phyloP scores from a whole-genome alignment of 2,113 vertebrate species.

The Aspiorhynchus laticeps region DNA sequence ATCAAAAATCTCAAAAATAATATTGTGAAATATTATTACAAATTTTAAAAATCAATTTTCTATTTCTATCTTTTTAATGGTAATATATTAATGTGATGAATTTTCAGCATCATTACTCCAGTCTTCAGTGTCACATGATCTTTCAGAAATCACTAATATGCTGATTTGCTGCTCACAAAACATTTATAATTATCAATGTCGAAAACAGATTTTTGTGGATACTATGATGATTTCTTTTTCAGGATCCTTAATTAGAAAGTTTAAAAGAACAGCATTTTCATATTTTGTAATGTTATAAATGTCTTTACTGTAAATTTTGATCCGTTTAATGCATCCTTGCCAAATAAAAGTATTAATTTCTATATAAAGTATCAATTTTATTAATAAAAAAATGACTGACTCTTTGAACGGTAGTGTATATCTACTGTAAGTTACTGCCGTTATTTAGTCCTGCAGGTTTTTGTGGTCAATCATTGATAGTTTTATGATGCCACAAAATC shows the following conservation, averaged over 20 bases:
- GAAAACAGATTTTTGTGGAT: background rate
- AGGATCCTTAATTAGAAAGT: background rate
- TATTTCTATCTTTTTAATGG: background rate
- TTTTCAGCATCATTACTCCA: conserved; percentile 4
- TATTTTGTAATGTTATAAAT: background rate
- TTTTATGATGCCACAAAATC: background rate
- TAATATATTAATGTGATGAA: background rate
- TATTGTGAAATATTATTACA: background rate
- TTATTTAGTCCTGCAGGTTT: background rate
- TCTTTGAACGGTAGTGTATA: background rate
- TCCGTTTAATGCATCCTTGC: background rate
- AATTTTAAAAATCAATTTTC: background rate
- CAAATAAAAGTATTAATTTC: background rate
- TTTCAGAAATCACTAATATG: background rate
- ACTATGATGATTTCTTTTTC: background rate
- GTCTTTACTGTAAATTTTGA: background rate
- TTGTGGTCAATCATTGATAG: background rate
- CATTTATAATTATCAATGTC: background rate
- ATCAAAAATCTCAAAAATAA: background rate
- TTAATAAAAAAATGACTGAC: background rate
- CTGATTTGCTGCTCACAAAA: background rate
- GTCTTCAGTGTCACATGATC: background rate
- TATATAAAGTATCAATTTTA: background rate
- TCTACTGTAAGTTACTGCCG: background rate
- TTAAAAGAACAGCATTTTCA: background rate